phyloP scores from a whole-genome alignment of 2,797 vertebrate species.

The Pipistrellus kuhlii region DNA sequence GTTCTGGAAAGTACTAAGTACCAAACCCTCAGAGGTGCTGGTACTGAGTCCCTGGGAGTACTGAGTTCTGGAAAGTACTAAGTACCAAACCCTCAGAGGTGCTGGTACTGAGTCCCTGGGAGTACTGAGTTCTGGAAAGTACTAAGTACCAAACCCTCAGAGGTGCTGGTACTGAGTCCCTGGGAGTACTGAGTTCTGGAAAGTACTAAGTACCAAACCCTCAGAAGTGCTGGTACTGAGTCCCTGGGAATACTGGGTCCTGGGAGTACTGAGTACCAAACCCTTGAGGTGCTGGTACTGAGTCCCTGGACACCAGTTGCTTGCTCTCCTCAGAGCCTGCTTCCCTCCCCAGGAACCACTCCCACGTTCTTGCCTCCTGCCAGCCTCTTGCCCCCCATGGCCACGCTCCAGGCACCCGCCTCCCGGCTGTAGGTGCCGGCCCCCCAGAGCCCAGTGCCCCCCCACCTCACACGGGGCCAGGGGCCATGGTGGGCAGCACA shows the following conservation, averaged over 20 bases:
- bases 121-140: no score
- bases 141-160: background rate
- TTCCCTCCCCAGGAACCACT: background rate
- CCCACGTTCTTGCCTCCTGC: background rate
- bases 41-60: background rate
- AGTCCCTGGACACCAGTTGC: background rate
- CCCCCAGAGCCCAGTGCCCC: background rate
- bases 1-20: background rate
- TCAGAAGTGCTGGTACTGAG: background rate
- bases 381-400: background rate
- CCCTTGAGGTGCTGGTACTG: background rate
- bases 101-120: no score
- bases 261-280: no score
- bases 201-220: background rate
- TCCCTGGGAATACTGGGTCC: background rate
- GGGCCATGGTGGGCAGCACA: background rate
- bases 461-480: accelerated
- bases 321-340: background rate
- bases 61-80: no score
- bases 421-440: background rate
- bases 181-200: no score
- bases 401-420: background rate
- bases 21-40: background rate
- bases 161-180: background rate
- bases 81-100: no score